A percentile compares a stretch with the other conserved stretches of the same genome.
Conservation (phyloP, 1,140 invertebrate species). For the Cydia strobilella region DNA sequence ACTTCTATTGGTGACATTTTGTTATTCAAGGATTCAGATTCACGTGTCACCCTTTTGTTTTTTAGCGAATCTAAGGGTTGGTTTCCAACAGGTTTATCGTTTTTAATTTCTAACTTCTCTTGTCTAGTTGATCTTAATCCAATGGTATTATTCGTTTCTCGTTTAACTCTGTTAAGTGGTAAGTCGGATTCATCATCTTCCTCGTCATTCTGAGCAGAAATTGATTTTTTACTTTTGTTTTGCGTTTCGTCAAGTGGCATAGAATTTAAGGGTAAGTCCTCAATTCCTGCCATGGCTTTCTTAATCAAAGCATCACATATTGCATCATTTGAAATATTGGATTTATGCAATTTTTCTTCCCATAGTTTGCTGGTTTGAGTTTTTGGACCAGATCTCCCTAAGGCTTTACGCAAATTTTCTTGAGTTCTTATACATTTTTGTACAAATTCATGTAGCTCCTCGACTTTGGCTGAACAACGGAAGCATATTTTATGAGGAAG, state of each 20-base stretch:
- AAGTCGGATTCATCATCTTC: constrained; percentile 31
- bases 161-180: not conserved
- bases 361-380: constrained; percentile 58
- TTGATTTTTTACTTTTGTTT: constrained; percentile 35
- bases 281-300: constrained; percentile 72
- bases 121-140: not conserved
- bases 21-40: not conserved
- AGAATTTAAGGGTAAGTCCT: constrained; percentile 53
- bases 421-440: constrained; percentile 75
- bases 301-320: constrained; percentile 74
- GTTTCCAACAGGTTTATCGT: not conserved
- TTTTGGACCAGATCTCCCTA: constrained; percentile 58
- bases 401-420: constrained; percentile 53
- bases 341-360: constrained; percentile 73
- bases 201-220: constrained; percentile 28
- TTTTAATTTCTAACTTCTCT: not conserved
- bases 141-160: not conserved
- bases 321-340: constrained; percentile 76
- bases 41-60: constrained; percentile 1
- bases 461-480: constrained; percentile 76
- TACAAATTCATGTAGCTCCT: constrained; percentile 75
- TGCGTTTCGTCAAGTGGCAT: constrained; percentile 38
- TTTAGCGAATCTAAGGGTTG: not conserved
- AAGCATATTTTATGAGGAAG: constrained; percentile 78
- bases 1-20: not conserved